Percentiles rank a stretch among this genome's conserved stretches.
Evolutionary conservation across 1,140 invertebrate genomes (phyloP).

Genomic region (Aleiodes sp.): DNA sequence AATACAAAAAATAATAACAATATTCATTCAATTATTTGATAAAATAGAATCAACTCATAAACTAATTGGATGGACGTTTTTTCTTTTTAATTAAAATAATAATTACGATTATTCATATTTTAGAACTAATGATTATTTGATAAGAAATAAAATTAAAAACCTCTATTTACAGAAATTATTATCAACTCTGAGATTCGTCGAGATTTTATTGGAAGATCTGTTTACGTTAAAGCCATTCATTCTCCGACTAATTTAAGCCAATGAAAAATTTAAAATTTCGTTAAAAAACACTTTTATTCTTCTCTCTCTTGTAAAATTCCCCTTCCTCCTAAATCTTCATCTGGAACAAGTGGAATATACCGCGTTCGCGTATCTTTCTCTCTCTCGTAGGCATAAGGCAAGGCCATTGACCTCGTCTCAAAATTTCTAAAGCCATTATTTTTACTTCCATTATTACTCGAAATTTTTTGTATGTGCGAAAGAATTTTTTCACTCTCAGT

Average conservation of each 20-base stretch:
- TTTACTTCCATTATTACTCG: conserved; percentile 33
- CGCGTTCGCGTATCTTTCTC: conserved; percentile 59
- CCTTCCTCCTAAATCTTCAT: conserved; percentile 52
- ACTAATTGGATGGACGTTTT: background rate
- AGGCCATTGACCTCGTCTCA: conserved; percentile 47
- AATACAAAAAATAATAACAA: conserved; percentile 8
- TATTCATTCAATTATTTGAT: background rate
- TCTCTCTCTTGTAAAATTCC: conserved; percentile 20
- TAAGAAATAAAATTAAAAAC: background rate
- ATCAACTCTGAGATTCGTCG: background rate
- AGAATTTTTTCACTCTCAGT: background rate
- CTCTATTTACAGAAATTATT: background rate
- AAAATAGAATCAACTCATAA: background rate
- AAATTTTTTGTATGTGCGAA: conserved; percentile 58
- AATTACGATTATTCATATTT: background rate
- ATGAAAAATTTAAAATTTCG: background rate
- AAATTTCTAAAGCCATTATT: conserved; percentile 26
- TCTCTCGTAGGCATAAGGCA: conserved; percentile 60
- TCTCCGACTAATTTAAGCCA: too few relatives aligned
- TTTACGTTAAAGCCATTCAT: too few relatives aligned
- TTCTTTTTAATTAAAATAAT: background rate
- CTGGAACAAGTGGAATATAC: conserved; percentile 61
- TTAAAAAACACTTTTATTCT: background rate
- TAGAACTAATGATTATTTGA: background rate
- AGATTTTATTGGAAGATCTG: background rate